Percentiles rank a stretch among this genome's conserved stretches.
phyloP scores from a whole-genome alignment of 2,797 vertebrate genomes.

The Coregonus suidteri region DNA sequence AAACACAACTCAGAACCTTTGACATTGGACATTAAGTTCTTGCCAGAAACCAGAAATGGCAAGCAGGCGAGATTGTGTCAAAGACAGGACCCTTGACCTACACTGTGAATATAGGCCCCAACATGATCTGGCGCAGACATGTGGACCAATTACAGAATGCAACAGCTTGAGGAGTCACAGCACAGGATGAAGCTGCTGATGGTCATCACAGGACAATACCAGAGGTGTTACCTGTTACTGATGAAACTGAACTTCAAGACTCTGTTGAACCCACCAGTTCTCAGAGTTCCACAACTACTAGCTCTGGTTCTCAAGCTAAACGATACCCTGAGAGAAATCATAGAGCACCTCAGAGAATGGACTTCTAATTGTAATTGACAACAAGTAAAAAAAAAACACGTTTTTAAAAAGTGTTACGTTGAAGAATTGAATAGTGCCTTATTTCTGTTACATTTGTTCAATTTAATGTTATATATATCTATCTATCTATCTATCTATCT shows the following conservation, averaged over 20 bases:
- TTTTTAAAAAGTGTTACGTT: too few relatives aligned
- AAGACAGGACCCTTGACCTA: conserved; percentile 26
- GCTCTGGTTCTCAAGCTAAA: not conserved
- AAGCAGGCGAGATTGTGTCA: conserved; percentile 15
- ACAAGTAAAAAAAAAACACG: too few relatives aligned
- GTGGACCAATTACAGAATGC: conserved; percentile 26
- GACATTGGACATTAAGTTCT: conserved; percentile 22
- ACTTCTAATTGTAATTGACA: not conserved
- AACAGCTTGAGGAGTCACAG: not conserved
- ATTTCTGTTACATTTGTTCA: not conserved
- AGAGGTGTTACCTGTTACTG: not conserved
- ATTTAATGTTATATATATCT: not conserved
- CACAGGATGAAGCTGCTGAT: too few relatives aligned
- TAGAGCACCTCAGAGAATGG: conserved; percentile 22
- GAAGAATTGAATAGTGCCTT: not conserved
- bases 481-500: too few relatives aligned
- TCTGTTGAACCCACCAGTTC: not conserved
- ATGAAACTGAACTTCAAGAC: not conserved
- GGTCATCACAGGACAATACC: not conserved
- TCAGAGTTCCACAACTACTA: not conserved
- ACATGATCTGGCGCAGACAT: conserved; percentile 14
- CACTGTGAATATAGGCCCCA: conserved; percentile 13
- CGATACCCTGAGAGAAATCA: conserved; percentile 1
- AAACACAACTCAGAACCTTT: conserved; percentile 17
- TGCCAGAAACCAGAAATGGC: conserved; percentile 23